Percentiles rank a stretch among this genome's conserved stretches.
These are phyloP conservation scores for Polia nebulosa DNA, from an alignment of 2,888 invertebrate genomes.

Conservation along the genomic window DNA sequence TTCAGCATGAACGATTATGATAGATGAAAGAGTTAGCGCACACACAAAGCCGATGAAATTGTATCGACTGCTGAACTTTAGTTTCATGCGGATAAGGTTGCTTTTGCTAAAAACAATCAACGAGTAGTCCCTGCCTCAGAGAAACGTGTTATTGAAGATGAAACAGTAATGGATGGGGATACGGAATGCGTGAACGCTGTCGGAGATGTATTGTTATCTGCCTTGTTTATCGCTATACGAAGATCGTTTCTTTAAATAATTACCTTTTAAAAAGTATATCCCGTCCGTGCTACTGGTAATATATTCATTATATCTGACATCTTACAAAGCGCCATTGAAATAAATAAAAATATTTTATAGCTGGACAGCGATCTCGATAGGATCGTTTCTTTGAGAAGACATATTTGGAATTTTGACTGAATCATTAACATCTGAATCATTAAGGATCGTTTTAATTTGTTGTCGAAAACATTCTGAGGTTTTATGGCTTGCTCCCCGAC, in stretches of 20 bases:
- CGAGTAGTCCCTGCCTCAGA: slow-evolving; percentile 77
- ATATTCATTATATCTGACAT: slow-evolving; percentile 90
- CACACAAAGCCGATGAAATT: slow-evolving; percentile 81
- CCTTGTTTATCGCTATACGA: slow-evolving; percentile 89
- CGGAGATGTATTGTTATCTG: slow-evolving; percentile 90
- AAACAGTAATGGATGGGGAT: slow-evolving; percentile 90
- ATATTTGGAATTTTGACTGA: slow-evolving; percentile 76
- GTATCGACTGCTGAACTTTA: slow-evolving; percentile 77
- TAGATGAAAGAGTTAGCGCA: slow-evolving; percentile 91
- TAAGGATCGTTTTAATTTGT: slow-evolving; percentile 79
- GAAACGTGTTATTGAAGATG: slow-evolving; percentile 90
- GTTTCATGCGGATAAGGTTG: slow-evolving; percentile 73
- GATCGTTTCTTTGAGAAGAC: slow-evolving; percentile 77
- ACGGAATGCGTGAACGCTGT: slow-evolving; percentile 90
- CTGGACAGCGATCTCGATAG: slow-evolving; percentile 76
- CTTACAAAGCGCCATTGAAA: slow-evolving; percentile 87
- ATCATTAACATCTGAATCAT: slow-evolving; percentile 78
- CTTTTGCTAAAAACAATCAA: slow-evolving; percentile 66
- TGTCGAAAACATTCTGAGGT: slow-evolving; percentile 72
- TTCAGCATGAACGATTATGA: slow-evolving; percentile 91
- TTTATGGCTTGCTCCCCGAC: slow-evolving; percentile 70
- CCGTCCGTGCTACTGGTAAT: slow-evolving; percentile 88
- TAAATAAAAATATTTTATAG: slow-evolving; percentile 87
- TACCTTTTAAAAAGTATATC: slow-evolving; percentile 88
- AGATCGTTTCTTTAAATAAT: slow-evolving; percentile 90